Evolutionary conservation across 2,797 vertebrate genomes (phyloP).

Genomic region (Schizopygopsis malacanthus): DNA sequence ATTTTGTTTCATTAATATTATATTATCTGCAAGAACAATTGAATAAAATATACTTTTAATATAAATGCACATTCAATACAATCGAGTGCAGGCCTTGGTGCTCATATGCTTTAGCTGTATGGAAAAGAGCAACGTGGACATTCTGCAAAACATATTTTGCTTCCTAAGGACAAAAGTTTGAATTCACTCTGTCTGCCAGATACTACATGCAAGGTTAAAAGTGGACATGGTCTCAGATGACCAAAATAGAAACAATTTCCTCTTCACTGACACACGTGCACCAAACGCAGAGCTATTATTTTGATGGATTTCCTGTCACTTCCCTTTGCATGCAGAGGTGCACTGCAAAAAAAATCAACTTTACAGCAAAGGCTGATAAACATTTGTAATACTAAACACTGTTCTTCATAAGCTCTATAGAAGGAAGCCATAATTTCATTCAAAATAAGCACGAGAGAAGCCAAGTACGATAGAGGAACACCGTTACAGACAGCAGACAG

Average conservation of each 20-base stretch:
- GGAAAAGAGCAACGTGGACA: background rate
- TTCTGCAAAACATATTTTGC: background rate
- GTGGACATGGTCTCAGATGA: too few relatives aligned
- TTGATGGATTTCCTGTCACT: constrained; percentile 17
- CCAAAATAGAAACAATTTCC: constrained; percentile 31
- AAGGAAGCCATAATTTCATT: constrained; percentile 27
- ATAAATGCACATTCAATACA: too few relatives aligned
- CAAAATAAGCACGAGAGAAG: constrained; percentile 4
- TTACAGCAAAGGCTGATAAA: background rate
- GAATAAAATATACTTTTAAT: too few relatives aligned
- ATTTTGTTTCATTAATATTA: too few relatives aligned
- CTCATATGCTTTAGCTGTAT: background rate
- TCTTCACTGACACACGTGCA: background rate
- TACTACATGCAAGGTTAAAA: background rate
- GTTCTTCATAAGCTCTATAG: background rate
- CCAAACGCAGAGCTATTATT: background rate
- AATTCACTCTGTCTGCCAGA: background rate
- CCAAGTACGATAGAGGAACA: constrained; percentile 37
- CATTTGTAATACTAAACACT: constrained; percentile 1
- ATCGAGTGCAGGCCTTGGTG: background rate
- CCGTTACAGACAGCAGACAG: constrained; percentile 54
- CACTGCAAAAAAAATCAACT: background rate
- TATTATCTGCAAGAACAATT: too few relatives aligned
- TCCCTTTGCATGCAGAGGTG: background rate
- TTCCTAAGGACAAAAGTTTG: background rate